Conservation (phyloP, 30 jellyfish, hydroid and myxozoan species). For the Nemopilema nomurai region DNA sequence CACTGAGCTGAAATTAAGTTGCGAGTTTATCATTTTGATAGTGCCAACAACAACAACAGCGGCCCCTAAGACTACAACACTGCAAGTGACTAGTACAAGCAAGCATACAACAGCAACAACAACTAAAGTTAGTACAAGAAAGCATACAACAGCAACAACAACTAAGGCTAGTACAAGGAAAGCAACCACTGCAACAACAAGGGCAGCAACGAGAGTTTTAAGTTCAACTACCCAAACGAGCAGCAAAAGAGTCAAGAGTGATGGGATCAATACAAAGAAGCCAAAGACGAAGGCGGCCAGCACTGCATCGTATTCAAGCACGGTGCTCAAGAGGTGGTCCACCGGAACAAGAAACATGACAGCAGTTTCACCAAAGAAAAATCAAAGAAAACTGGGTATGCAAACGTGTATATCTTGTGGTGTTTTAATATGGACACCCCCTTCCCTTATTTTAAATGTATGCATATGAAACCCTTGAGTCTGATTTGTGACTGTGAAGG, state of each 20-base stretch:
- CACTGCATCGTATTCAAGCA: neutral
- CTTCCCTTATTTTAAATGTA: too few species aligned
- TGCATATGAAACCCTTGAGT: too few species aligned
- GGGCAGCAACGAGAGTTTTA: neutral
- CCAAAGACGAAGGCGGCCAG: neutral
- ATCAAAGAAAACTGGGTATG: neutral
- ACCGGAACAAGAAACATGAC: neutral
- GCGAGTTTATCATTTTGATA: too few species aligned
- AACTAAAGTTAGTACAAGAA: neutral
- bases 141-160: neutral
- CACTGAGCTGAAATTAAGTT: too few species aligned
- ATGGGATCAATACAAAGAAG: neutral
- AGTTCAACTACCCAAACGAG: neutral
- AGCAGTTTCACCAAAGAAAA: neutral
- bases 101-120: neutral
- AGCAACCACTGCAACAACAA: neutral
- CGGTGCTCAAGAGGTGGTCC: neutral
- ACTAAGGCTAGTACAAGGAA: conserved; percentile 2
- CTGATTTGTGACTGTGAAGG: too few species aligned
- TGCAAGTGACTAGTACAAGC: too few species aligned
- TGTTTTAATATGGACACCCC: too few species aligned
- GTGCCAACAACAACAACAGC: neutral
- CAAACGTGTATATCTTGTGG: neutral
- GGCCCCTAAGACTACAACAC: too few species aligned
- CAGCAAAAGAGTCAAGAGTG: neutral